A percentile compares a stretch with the other conserved stretches of the same genome.
phyloP scores from a whole-genome alignment of 2,888 invertebrate species.

The Nomada flava region DNA sequence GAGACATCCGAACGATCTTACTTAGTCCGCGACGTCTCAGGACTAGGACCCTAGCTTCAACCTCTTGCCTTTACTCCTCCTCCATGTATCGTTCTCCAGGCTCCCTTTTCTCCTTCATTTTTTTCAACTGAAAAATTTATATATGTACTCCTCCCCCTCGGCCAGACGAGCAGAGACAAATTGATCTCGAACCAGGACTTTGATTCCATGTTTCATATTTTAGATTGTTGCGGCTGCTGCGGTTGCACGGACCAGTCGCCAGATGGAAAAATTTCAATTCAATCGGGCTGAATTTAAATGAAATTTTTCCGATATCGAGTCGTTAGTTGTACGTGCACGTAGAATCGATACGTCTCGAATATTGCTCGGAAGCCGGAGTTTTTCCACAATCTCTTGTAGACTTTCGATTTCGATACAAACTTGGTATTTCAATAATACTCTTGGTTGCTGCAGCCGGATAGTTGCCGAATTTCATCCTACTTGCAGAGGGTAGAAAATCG shows the following conservation, averaged over 20 bases:
- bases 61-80: not conserved
- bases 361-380: constrained; percentile 5
- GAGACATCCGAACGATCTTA: constrained; percentile 52
- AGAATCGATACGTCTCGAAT: constrained; percentile 20
- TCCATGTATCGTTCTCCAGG: not conserved
- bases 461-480: not conserved
- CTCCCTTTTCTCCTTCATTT: no score
- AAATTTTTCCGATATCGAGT: constrained; percentile 51
- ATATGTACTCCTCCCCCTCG: not conserved
- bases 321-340: constrained; percentile 13
- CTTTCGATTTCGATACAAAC: constrained; percentile 6
- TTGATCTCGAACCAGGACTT: constrained; percentile 11
- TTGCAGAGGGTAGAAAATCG: not conserved
- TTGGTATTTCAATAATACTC: constrained; percentile 3
- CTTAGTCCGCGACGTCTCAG: constrained; percentile 11
- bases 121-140: constrained; percentile 5
- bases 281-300: constrained; percentile 45
- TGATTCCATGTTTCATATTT: constrained; percentile 35
- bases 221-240: constrained; percentile 37
- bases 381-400: constrained; percentile 1
- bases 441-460: not conserved
- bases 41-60: constrained; percentile 10
- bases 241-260: not conserved
- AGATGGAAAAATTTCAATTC: constrained; percentile 47
- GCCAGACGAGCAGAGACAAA: constrained; percentile 10